A percentile compares a stretch with the other conserved stretches of the same genome.
Evolutionary conservation across 2,113 vertebrate species (phyloP).

Genomic region (Oncorhynchus mykiss): DNA sequence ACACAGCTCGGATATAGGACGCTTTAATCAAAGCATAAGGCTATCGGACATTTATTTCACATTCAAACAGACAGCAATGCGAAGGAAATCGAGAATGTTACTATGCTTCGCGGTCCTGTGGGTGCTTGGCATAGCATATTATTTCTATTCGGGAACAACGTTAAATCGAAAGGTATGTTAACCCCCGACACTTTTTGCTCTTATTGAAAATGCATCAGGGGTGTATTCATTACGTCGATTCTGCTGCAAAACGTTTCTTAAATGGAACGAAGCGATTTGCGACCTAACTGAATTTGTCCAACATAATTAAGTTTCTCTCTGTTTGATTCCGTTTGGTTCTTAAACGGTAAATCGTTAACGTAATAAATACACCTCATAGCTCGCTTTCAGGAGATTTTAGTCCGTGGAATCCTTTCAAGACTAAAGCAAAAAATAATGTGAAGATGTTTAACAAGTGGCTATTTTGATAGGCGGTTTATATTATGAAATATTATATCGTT

Average conservation of each 20-base stretch:
- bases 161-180: conserved; percentile 85
- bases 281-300: no score
- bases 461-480: no score
- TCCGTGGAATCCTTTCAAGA: not conserved
- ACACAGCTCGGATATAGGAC: conserved; percentile 47
- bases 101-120: conserved; percentile 94
- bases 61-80: conserved; percentile 78
- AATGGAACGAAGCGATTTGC: no score
- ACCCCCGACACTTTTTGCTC: conserved; percentile 20
- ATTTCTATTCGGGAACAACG: conserved; percentile 93
- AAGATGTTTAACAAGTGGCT: not conserved
- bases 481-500: no score
- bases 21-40: conserved; percentile 35
- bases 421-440: not conserved
- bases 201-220: not conserved
- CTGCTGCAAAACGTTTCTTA: no score
- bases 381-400: not conserved
- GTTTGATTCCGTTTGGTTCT: no score
- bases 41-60: not conserved
- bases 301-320: no score
- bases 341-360: no score
- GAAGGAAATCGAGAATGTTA: conserved; percentile 92
- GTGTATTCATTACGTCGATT: no score
- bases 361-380: not conserved
- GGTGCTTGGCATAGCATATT: conserved; percentile 96